Conservation (phyloP, 2,113 vertebrate genomes). For the Camelus bactrianus region DNA sequence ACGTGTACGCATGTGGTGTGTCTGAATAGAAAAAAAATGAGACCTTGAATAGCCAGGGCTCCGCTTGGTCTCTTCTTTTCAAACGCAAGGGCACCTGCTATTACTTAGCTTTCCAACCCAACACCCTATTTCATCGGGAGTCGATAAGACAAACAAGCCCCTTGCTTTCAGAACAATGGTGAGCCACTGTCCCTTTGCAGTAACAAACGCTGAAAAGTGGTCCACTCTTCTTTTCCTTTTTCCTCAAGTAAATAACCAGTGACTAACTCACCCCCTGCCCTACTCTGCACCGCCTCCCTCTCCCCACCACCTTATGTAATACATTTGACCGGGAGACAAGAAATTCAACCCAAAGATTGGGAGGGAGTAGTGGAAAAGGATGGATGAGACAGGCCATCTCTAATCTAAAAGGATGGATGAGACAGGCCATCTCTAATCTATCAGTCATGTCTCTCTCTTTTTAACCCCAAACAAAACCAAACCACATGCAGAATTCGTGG, state of each 20-base stretch:
- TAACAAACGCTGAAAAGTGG: neutral
- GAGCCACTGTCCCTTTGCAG: neutral
- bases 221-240: neutral
- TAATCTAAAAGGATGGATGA: neutral
- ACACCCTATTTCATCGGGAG: neutral
- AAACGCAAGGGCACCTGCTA: neutral
- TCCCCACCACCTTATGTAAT: accelerated
- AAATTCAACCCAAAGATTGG: neutral
- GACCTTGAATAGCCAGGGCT: neutral
- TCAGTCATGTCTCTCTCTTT: neutral
- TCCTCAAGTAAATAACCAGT: constrained; percentile 4
- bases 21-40: neutral
- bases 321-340: neutral
- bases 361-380: neutral
- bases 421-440: neutral
- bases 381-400: neutral
- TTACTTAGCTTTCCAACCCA: neutral
- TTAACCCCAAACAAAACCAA: neutral
- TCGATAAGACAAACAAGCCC: neutral
- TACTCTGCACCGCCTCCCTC: neutral
- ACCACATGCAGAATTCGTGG: neutral
- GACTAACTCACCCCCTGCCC: neutral
- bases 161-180: constrained; percentile 35
- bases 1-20: neutral
- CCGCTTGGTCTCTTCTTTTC: neutral